Conservation (phyloP, 2,113 vertebrate genomes). For the pig (Sus scrofa) region T2T-Sscrofa CM000827.6:102701501-102702000, state of each 20-base stretch:
- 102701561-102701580: background rate
- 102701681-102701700: background rate
- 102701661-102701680: fast-evolving
- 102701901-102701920: background rate
- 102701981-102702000: background rate
- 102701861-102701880: conserved; percentile 9
- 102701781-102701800: background rate
- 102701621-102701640: background rate
- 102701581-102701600: background rate
- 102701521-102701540: background rate
- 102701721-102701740: background rate
- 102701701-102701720: background rate
- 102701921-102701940: background rate
- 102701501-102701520: background rate
- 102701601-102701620: background rate
- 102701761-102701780: background rate
- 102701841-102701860: background rate
- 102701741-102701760: background rate
- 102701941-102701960: background rate
- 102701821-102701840: conserved; percentile 35
- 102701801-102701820: background rate
- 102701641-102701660: background rate
- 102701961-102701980: background rate
- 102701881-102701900: background rate
- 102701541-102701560: background rate